Evolutionary conservation across 2,888 invertebrate genomes (phyloP), one percentile per base, ranked within the genome.

Genomic region (Rhamnusium bicolor): DNA sequence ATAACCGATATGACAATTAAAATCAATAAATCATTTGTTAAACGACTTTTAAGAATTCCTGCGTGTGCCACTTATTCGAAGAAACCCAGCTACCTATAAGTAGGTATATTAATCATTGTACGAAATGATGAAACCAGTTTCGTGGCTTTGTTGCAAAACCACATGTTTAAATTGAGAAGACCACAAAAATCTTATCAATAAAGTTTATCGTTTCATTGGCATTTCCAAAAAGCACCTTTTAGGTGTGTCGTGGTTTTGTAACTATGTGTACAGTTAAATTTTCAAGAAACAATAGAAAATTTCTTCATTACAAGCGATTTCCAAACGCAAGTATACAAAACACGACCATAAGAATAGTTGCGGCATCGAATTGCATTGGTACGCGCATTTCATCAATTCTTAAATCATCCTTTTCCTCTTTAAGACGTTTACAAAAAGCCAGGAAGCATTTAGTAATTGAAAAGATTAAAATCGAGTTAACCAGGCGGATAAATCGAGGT

Each of bases 171-270:
- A 53, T 65, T 19, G 46, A 40, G 40, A 40, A 58, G 24, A 71
- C 67, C 72, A 63, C 56, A 72, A 21, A 56, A 72, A 68, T 68
- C 53, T 68, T 56, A 62, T 49, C 62, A 21, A 49, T 12, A 16
- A 47, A 29, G 47, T 16, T 58, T 29, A 68, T 58, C 60, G 65
- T 14, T 32, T n/a, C 51, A 2, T 18, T 67, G 49, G 61, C 67
- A 72, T 56, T 72, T 72, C 72, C 63, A 65, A 65, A 65, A 65
- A 65, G 53, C 53, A 18, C 53, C 40, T 32, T 29, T 18, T 53
- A 53, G 65, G 65, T 53, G 65, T 29, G 65, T 32, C 65, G 53
- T 5, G 6, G 32, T 65, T 65, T 65, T 53, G 53, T 53, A 65
- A 65, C 58, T 19, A 7, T 51, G n/a, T 24, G 53, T 12, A 65